Base-by-base conservation (phyloP, 2,113 vertebrate species). In the Chrysochloris asiatica region DNA sequence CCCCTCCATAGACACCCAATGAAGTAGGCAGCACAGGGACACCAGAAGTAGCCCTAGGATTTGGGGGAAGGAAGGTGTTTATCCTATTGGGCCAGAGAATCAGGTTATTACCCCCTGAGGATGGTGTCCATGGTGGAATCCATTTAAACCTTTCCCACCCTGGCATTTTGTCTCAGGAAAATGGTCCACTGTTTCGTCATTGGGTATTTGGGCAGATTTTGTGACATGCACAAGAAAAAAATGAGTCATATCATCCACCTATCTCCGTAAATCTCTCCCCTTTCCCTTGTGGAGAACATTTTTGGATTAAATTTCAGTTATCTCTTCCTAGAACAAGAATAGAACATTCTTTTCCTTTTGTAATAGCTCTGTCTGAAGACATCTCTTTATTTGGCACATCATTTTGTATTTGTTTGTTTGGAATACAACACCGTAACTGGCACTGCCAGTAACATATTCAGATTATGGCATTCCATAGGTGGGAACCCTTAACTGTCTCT, bases 131-230 rank as follows among this genome's bases (percentile, higher is more conserved):
- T 83, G 22, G n/a, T 93, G 14, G 33, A 90, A 76, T 77, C 38
- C 54, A 22, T 59, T 63, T 21, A 28, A 85, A 14, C 52, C 79
- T 72, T 72, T 88, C n/a, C 80, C 69, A 41, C 21, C 43, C 48
- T 50, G 59, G 50, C 2, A 36, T 80, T 81, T 75, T 89, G 36
- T 28, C 75, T 93, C 28, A 86, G 65, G 71, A 80, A 92, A 77
- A 71, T 16, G 16, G 24, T 24, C 24, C 21, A 33, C 19, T 56
- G 30, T n/a, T 73, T 61, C 38, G 38, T 80, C 56, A 28, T 8
- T 56, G 75, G 47, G 30, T 77, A 33, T 79, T 59, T 82, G 7
- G 47, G 59, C 30, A 95, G 73, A 22, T 69, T 93, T 95, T 69
- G 14, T 86, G 41, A 84, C 7, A 71, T 30, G 17, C 6, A 47